Evolutionary conservation across 2,888 invertebrate genomes (phyloP).

Genomic region (Crocallis elinguaria): DNA sequence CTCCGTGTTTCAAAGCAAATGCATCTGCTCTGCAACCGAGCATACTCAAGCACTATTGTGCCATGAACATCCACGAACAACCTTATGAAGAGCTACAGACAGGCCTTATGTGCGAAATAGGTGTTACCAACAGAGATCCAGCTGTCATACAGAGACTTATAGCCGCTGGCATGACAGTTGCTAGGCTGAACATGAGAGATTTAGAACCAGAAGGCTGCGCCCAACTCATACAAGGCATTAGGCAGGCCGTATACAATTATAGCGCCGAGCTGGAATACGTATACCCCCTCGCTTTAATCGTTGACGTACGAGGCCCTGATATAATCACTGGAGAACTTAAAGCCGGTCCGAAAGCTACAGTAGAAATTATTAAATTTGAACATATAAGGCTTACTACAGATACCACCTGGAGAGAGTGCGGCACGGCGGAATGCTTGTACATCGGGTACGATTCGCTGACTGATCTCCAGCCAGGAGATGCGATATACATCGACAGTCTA

Average conservation of each 20-base stretch:
- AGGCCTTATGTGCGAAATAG: conserved; percentile 78
- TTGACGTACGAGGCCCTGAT: conserved; percentile 71
- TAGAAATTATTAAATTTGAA: conserved; percentile 65
- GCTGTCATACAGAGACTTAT: conserved; percentile 72
- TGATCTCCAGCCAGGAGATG: conserved; percentile 78
- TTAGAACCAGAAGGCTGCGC: conserved; percentile 72
- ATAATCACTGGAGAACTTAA: conserved; percentile 75
- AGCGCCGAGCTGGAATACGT: conserved; percentile 77
- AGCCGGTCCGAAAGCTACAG: conserved; percentile 62
- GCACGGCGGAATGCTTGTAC: conserved; percentile 82
- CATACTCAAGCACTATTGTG: conserved; percentile 67
- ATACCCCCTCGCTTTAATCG: conserved; percentile 76
- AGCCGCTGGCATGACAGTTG: conserved; percentile 77
- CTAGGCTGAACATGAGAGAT: conserved; percentile 72
- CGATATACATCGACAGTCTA: conserved; percentile 76
- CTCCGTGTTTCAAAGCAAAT: conserved; percentile 50
- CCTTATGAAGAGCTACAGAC: conserved; percentile 76
- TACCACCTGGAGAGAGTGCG: conserved; percentile 79
- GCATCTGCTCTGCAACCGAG: conserved; percentile 49
- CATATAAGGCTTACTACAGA: conserved; percentile 80
- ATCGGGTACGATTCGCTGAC: conserved; percentile 81
- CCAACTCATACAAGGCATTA: conserved; percentile 73
- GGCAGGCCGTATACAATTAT: conserved; percentile 78
- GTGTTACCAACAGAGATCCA: conserved; percentile 66
- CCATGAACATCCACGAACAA: conserved; percentile 61